Evolutionary conservation across 2,797 vertebrate genomes (phyloP).

Genomic region (Epinephelus awoara): DNA sequence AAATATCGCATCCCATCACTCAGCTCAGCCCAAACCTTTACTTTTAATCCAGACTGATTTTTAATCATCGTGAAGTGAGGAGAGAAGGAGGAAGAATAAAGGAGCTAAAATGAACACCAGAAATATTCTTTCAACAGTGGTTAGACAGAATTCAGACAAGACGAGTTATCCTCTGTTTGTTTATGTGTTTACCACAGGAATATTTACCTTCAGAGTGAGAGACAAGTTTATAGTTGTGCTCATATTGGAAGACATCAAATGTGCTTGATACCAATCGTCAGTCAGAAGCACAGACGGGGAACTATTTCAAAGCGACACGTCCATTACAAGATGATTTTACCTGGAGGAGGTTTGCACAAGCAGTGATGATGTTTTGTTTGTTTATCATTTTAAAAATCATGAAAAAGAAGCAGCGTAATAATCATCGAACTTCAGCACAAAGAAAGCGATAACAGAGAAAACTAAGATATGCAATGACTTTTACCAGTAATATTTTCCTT

Average conservation of each 20-base stretch:
- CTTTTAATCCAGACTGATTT: not conserved
- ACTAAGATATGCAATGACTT: too few species aligned
- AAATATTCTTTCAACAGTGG: not conserved
- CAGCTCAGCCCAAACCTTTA: constrained; percentile 1
- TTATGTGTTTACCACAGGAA: too few species aligned
- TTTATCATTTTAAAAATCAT: not conserved
- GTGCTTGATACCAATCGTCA: not conserved
- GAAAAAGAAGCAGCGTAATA: not conserved
- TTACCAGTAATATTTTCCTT: too few species aligned
- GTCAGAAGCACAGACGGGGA: not conserved
- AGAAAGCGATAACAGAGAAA: not conserved
- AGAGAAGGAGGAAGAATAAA: not conserved
- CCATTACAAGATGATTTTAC: not conserved
- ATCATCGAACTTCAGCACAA: not conserved
- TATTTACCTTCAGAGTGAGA: not conserved
- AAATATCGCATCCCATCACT: not conserved
- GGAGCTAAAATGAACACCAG: not conserved
- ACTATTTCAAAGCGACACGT: not conserved
- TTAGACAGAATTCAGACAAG: not conserved
- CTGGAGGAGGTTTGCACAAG: not conserved
- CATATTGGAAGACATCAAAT: not conserved
- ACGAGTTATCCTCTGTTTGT: too few species aligned
- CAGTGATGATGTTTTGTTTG: not conserved
- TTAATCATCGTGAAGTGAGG: not conserved
- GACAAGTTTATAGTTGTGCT: not conserved